Evolutionary conservation across 2,113 vertebrate genomes (phyloP).

Genomic region (Bujurquina vittata): DNA sequence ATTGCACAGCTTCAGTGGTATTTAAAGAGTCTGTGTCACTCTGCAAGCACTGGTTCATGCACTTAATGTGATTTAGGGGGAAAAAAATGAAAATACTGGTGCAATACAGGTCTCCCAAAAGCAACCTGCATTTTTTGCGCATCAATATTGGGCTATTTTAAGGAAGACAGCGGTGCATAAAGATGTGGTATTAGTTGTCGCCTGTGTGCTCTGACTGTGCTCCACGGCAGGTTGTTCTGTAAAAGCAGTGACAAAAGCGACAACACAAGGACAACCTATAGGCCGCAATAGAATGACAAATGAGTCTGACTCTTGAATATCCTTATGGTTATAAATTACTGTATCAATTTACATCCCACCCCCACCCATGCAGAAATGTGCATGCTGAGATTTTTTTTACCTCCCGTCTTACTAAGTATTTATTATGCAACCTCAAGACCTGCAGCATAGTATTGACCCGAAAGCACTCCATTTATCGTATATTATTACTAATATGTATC

Average conservation of each 20-base stretch:
- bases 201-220: not conserved
- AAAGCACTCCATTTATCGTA: slow-evolving; percentile 6
- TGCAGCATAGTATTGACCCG: not conserved
- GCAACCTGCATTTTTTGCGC: not conserved
- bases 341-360: not conserved
- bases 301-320: not conserved
- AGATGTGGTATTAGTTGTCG: not conserved
- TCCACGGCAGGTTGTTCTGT: not conserved
- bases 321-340: slow-evolving; percentile 3
- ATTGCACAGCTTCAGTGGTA: slow-evolving; percentile 28
- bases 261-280: slow-evolving; percentile 34
- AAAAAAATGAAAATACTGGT: not conserved
- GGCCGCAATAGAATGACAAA: slow-evolving; percentile 23
- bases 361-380: not conserved
- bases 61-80: not conserved
- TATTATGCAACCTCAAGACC: slow-evolving; percentile 33
- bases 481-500: slow-evolving; percentile 4
- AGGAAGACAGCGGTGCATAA: not conserved
- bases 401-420: not conserved
- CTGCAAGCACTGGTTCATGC: slow-evolving; percentile 8
- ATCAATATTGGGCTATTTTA: not conserved
- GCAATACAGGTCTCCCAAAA: not conserved
- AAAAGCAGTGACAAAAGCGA: not conserved
- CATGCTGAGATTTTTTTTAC: slow-evolving; percentile 15
- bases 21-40: slow-evolving; percentile 35